phyloP scores from a whole-genome alignment of 1,140 invertebrate species.

The Drosophila subpulchrella region DNA sequence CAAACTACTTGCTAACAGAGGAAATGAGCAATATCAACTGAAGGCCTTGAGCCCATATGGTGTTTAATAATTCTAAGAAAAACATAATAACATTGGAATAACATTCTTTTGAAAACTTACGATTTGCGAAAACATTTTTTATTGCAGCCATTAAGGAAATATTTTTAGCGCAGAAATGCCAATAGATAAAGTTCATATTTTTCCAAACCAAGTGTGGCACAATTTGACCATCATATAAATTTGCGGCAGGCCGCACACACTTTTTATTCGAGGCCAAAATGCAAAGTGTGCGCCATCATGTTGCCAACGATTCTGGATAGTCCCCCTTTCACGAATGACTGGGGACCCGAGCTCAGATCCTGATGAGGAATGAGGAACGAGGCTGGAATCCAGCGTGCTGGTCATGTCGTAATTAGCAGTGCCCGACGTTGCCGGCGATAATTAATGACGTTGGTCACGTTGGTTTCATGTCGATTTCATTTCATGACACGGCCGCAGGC shows the following conservation, averaged over 20 bases:
- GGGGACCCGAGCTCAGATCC: background rate
- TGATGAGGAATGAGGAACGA: constrained; percentile 3
- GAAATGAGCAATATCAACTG: too few relatives aligned
- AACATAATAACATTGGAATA: too few relatives aligned
- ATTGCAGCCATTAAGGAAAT: too few relatives aligned
- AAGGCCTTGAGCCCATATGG: too few relatives aligned
- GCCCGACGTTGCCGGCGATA: constrained; percentile 74
- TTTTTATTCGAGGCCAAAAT: constrained; percentile 71
- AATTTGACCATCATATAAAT: constrained; percentile 39
- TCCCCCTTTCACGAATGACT: background rate
- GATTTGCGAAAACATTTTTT: too few relatives aligned
- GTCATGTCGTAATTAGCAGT: constrained; percentile 74
- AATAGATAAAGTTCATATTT: background rate
- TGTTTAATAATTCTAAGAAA: too few relatives aligned
- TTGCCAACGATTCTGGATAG: constrained; percentile 32
- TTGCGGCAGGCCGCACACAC: constrained; percentile 67
- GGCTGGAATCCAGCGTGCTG: constrained; percentile 42
- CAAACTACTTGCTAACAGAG: too few relatives aligned
- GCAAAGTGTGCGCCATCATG: constrained; percentile 74
- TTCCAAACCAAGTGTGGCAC: constrained; percentile 17
- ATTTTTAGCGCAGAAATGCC: too few relatives aligned
- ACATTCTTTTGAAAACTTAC: too few relatives aligned
- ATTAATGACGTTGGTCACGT: constrained; percentile 83
- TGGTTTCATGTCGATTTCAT: constrained; percentile 83
- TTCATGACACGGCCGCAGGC: constrained; percentile 75